These are phyloP conservation scores for Chamaetylas fuelleborni DNA, from an alignment of 2,113 vertebrate species.

Conservation along the genomic window DNA sequence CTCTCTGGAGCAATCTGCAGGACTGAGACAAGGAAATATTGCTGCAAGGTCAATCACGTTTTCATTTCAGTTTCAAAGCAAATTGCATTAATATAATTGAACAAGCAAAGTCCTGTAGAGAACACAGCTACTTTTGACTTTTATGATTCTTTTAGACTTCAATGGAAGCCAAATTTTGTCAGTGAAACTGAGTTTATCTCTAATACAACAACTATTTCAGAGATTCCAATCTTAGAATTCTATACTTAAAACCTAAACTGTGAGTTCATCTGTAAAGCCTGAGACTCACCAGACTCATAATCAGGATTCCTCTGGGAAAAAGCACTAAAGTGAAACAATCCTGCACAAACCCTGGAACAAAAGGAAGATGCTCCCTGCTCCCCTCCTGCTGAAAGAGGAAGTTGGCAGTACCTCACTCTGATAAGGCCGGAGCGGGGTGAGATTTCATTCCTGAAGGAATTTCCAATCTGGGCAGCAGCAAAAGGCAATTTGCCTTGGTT, in stretches of 20 bases:
- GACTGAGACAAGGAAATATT: not conserved
- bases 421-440: conserved; percentile 97
- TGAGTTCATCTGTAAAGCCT: not conserved
- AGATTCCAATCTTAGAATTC: not conserved
- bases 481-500: conserved; percentile 98
- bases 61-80: not conserved
- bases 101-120: not conserved
- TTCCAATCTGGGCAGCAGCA: conserved; percentile 97
- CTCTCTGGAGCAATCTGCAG: not conserved
- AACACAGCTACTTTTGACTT: not conserved
- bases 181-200: not conserved
- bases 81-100: not conserved
- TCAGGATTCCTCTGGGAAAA: not conserved
- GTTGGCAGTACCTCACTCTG: conserved; percentile 85
- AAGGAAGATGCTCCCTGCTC: not conserved
- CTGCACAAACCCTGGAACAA: not conserved
- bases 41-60: not conserved
- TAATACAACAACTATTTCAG: not conserved
- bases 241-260: not conserved
- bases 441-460: conserved; percentile 98
- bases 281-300: not conserved
- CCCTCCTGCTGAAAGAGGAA: not conserved
- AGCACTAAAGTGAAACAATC: not conserved
- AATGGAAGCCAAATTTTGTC: not conserved
- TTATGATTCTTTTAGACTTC: not conserved